phyloP scores from a whole-genome alignment of 1,140 invertebrate genomes.

The Dendroctonus ponderosae region DNA sequence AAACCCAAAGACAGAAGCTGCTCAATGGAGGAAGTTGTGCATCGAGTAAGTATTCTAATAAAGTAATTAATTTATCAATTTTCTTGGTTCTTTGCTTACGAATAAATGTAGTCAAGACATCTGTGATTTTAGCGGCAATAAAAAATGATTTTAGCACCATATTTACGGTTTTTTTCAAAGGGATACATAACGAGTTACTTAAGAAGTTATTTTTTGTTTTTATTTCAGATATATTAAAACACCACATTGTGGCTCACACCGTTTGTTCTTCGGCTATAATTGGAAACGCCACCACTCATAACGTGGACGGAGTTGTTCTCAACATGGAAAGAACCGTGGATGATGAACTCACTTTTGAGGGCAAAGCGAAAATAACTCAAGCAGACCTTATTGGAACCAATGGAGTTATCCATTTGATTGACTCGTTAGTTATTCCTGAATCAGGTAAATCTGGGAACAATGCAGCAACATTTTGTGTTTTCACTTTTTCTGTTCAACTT shows the following conservation, averaged over 20 bases:
- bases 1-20: constrained; percentile 50
- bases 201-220: not conserved
- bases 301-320: constrained; percentile 56
- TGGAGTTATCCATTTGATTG: constrained; percentile 69
- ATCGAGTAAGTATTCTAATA: constrained; percentile 48
- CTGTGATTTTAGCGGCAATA: too few species aligned
- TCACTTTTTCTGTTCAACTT: too few species aligned
- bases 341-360: constrained; percentile 53
- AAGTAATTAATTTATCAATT: too few species aligned
- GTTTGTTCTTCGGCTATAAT: constrained; percentile 64
- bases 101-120: too few species aligned
- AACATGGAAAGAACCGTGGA: constrained; percentile 55
- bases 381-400: constrained; percentile 62
- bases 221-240: constrained; percentile 59
- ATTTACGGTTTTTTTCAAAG: too few species aligned
- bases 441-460: constrained; percentile 35
- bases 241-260: constrained; percentile 65
- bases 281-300: constrained; percentile 57
- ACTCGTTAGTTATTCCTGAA: constrained; percentile 63
- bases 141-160: too few species aligned
- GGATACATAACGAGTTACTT: not conserved
- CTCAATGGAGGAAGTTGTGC: constrained; percentile 54
- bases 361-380: constrained; percentile 52
- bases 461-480: not conserved
- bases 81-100: too few species aligned